phyloP scores from a whole-genome alignment of 2,797 vertebrate genomes.

The Tiaroga cobitis region DNA sequence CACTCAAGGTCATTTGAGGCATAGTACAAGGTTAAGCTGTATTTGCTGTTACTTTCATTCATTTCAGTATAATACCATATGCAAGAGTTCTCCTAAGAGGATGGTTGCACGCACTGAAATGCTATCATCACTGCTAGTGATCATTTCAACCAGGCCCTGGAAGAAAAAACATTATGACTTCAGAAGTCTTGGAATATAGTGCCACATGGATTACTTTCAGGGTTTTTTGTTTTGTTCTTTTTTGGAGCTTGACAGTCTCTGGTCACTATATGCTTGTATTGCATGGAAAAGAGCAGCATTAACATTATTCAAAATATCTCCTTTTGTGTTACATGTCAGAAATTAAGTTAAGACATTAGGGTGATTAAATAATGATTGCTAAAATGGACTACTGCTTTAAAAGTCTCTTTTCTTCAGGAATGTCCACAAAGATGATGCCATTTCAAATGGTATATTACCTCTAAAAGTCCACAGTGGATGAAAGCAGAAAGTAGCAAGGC shows the following conservation, averaged over 20 bases:
- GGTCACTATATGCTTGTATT: not conserved
- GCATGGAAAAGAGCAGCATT: not conserved
- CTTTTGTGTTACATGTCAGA: not conserved
- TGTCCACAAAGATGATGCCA: not conserved
- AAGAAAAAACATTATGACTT: not conserved
- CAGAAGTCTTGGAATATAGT: not conserved
- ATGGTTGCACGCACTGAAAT: constrained; percentile 93
- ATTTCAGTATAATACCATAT: constrained; percentile 59
- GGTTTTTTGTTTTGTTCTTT: not conserved
- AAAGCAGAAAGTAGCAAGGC: constrained; percentile 95
- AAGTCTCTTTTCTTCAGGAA: not conserved
- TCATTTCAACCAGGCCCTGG: constrained; percentile 95
- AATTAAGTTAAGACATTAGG: not conserved
- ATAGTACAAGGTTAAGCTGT: not conserved
- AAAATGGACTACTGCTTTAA: not conserved
- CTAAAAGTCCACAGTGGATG: constrained; percentile 92
- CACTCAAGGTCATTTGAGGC: not conserved
- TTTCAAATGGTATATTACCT: constrained; percentile 76
- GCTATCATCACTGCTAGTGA: constrained; percentile 94
- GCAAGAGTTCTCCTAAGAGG: constrained; percentile 93
- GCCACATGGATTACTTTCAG: not conserved
- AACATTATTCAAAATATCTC: not conserved
- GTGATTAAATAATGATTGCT: not conserved
- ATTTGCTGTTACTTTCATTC: not conserved
- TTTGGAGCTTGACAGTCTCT: not conserved